Conservation (phyloP, 2,888 invertebrate genomes). For the Torymus auratus region DNA sequence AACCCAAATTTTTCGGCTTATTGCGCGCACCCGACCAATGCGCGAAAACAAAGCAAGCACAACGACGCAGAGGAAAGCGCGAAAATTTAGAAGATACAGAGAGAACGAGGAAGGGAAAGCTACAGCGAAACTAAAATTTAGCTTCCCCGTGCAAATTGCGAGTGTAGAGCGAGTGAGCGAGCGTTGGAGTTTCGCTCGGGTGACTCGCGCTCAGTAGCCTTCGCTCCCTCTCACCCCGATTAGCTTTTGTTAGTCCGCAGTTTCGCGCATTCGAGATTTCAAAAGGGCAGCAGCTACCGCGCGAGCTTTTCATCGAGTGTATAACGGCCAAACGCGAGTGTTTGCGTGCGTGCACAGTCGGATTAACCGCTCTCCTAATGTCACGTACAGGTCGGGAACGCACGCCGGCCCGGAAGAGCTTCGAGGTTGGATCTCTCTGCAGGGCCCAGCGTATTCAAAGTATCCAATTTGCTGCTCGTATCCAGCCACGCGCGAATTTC, state of each 20-base stretch:
- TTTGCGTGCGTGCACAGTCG: neutral
- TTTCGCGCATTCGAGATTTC: conserved; percentile 43
- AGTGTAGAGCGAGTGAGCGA: conserved; percentile 1
- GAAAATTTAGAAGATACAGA: conserved; percentile 33
- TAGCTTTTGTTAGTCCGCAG: conserved; percentile 46
- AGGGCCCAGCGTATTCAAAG: neutral
- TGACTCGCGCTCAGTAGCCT: conserved; percentile 11
- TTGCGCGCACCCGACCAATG: neutral
- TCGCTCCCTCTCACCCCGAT: conserved; percentile 3
- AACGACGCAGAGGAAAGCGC: neutral
- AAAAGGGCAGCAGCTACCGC: conserved; percentile 11
- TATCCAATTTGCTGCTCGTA: conserved; percentile 8
- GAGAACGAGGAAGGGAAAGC: too few relatives aligned
- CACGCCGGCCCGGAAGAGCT: neutral
- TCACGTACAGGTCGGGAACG: conserved; percentile 24
- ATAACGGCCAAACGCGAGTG: neutral
- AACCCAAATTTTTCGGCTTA: conserved; percentile 7
- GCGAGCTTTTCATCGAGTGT: conserved; percentile 42
- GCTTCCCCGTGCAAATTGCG: conserved; percentile 46
- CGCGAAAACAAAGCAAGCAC: conserved; percentile 24
- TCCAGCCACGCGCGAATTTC: conserved; percentile 3
- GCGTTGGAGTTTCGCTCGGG: conserved; percentile 28
- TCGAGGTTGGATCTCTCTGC: neutral
- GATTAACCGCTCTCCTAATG: conserved; percentile 35
- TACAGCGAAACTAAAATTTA: conserved; percentile 20